phyloP scores from a whole-genome alignment of 2,797 vertebrate species.

The Fistularia commersonii region DNA sequence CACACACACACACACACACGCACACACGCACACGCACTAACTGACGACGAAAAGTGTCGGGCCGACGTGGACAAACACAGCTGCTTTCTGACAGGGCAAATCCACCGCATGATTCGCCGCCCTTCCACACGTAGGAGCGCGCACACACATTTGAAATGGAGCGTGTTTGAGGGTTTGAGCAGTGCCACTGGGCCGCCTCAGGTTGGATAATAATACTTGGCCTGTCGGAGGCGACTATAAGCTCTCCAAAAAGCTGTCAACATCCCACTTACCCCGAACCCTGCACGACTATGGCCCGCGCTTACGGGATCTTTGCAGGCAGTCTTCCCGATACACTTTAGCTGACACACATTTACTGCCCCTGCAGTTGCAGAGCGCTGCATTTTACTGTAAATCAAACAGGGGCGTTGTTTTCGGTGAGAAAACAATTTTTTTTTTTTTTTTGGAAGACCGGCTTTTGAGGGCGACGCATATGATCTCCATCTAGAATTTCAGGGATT shows the following conservation, averaged over 20 bases:
- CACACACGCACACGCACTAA: slow-evolving; percentile 1
- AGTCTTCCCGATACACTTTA: slow-evolving; percentile 56
- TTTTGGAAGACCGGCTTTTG: no score
- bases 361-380: slow-evolving; percentile 22
- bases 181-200: slow-evolving; percentile 67
- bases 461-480: no score
- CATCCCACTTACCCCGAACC: slow-evolving; percentile 70
- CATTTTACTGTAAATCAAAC: slow-evolving; percentile 26
- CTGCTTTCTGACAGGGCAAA: slow-evolving; percentile 71
- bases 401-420: slow-evolving; percentile 7
- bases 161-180: slow-evolving; percentile 49
- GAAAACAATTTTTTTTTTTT: no score
- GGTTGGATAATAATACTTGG: slow-evolving; percentile 72
- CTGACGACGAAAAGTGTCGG: slow-evolving; percentile 10
- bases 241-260: slow-evolving; percentile 74
- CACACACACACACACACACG: slow-evolving; percentile 2
- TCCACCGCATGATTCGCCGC: slow-evolving; percentile 59
- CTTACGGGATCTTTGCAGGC: slow-evolving; percentile 64
- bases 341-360: slow-evolving; percentile 47
- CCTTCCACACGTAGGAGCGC: slow-evolving; percentile 27
- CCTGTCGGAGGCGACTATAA: slow-evolving; percentile 55
- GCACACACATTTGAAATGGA: slow-evolving; percentile 36
- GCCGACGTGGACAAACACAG: slow-evolving; percentile 64
- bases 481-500: no score
- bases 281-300: slow-evolving; percentile 40